Percentiles rank a stretch among this genome's conserved stretches.
Evolutionary conservation across 2,888 invertebrate genomes (phyloP).

Genomic region (Cinara cedri): DNA sequence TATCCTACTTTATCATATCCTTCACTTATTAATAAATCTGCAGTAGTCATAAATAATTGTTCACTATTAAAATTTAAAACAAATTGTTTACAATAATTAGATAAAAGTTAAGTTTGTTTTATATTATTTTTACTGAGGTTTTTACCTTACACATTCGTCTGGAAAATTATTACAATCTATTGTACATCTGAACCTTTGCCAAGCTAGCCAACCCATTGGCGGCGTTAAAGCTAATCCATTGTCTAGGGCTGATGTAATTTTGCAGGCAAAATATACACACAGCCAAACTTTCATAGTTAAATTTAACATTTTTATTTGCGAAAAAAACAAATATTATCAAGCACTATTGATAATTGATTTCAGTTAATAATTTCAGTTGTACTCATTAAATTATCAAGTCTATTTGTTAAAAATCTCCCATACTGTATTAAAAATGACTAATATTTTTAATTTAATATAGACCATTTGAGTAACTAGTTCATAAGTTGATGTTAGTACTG

Average conservation of each 20-base stretch:
- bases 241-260: slow-evolving; percentile 58
- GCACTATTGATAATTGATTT: too few relatives aligned
- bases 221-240: slow-evolving; percentile 64
- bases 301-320: background rate
- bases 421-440: too few relatives aligned
- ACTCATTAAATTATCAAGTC: too few relatives aligned
- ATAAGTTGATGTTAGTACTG: too few relatives aligned
- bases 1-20: slow-evolving; percentile 71
- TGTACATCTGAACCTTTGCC: slow-evolving; percentile 63
- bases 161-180: slow-evolving; percentile 63
- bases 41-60: slow-evolving; percentile 66
- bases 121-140: too few relatives aligned
- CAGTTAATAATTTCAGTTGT: too few relatives aligned
- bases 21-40: slow-evolving; percentile 67
- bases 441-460: too few relatives aligned
- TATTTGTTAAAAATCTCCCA: too few relatives aligned
- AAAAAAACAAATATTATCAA: slow-evolving; percentile 1
- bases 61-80: slow-evolving; percentile 63
- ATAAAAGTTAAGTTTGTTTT: background rate
- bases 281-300: background rate
- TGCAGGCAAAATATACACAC: background rate
- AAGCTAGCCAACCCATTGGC: slow-evolving; percentile 65
- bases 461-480: too few relatives aligned
- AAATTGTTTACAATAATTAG: background rate
- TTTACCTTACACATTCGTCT: slow-evolving; percentile 61